phyloP scores from a whole-genome alignment of 2,888 invertebrate species.

The Apamea epomidion region DNA sequence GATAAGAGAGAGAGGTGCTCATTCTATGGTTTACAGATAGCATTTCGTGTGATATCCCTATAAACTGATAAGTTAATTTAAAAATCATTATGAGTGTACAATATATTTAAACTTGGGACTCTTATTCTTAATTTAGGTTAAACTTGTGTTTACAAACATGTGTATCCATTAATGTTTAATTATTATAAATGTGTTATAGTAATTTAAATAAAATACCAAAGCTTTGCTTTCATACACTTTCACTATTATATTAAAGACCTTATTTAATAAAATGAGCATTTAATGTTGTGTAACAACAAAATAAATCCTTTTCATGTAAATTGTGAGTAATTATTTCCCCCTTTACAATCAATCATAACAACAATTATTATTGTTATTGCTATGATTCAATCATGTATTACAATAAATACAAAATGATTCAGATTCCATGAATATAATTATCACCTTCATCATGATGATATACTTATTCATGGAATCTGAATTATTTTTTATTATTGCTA shows the following conservation, averaged over 20 bases:
- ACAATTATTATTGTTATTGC: too few relatives aligned
- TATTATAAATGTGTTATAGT: slow-evolving; percentile 49
- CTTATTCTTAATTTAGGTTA: slow-evolving; percentile 47
- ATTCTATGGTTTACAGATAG: slow-evolving; percentile 53
- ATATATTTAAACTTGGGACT: slow-evolving; percentile 37
- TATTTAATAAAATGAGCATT: slow-evolving; percentile 65
- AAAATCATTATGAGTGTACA: slow-evolving; percentile 29
- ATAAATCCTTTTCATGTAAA: slow-evolving; percentile 70
- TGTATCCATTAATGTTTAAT: slow-evolving; percentile 48
- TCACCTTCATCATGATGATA: too few relatives aligned
- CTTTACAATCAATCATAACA: slow-evolving; percentile 1
- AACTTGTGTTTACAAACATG: slow-evolving; percentile 58
- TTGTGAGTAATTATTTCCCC: slow-evolving; percentile 36
- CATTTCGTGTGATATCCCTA: slow-evolving; percentile 56
- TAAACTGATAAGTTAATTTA: slow-evolving; percentile 22
- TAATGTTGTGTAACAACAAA: slow-evolving; percentile 76
- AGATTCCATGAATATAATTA: too few relatives aligned
- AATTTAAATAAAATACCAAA: slow-evolving; percentile 65
- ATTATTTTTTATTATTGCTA: not conserved
- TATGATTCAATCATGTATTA: too few relatives aligned
- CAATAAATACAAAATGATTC: too few relatives aligned
- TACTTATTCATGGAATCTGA: too few relatives aligned
- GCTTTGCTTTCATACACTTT: slow-evolving; percentile 69
- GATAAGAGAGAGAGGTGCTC: slow-evolving; percentile 60
- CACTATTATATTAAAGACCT: slow-evolving; percentile 58